Conservation (phyloP, 1,140 invertebrate species). For the Phortica variegata region DNA sequence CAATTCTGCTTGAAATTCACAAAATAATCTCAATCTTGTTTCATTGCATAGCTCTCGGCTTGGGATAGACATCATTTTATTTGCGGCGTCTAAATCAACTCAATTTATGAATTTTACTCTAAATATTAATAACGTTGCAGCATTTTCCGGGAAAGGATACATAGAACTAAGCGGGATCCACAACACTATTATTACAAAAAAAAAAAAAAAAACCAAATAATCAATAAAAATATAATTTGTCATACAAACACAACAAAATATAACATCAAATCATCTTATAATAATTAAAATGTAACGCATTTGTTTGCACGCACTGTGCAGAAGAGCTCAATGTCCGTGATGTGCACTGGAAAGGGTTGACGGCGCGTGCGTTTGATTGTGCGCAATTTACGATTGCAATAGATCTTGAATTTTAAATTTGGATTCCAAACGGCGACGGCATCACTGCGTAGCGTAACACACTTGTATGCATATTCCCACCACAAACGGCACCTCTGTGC, state of each 20-base stretch:
- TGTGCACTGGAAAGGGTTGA: constrained; percentile 33
- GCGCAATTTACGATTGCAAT: constrained; percentile 40
- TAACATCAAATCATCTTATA: too few species aligned
- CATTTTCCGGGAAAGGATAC: too few species aligned
- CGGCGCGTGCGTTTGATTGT: constrained; percentile 32
- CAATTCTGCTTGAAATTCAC: too few species aligned
- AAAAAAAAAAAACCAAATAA: too few species aligned
- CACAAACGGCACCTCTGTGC: constrained; percentile 41
- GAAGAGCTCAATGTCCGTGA: constrained; percentile 34
- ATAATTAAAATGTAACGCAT: too few species aligned
- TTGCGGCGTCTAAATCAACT: too few species aligned
- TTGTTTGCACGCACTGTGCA: constrained; percentile 36
- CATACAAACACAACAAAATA: too few species aligned
- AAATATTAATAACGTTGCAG: too few species aligned
- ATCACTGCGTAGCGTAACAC: constrained; percentile 29
- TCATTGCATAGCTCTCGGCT: constrained; percentile 14
- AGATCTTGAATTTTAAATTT: constrained; percentile 37
- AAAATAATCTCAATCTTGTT: neutral
- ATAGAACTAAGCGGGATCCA: too few species aligned
- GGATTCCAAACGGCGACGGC: constrained; percentile 27
- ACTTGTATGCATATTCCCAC: constrained; percentile 47
- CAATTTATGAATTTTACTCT: too few species aligned
- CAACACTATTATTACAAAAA: too few species aligned
- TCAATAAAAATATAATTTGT: too few species aligned
- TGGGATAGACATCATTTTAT: constrained; percentile 27